Base-by-base conservation (phyloP, 2,797 vertebrate species). In the Sorex maritimensis region DNA sequence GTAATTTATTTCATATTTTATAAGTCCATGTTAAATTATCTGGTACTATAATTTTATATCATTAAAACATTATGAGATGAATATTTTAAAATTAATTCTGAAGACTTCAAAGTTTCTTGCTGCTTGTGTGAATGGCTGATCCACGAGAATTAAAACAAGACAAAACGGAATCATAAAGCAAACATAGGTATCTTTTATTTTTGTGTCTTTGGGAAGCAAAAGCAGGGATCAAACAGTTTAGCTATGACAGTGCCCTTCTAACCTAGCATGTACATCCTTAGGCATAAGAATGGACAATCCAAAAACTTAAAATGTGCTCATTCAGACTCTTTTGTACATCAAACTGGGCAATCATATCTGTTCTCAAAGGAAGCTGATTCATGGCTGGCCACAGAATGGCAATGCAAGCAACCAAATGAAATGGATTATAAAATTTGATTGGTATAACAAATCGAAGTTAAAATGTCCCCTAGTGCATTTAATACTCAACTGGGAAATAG, bases 371-470 rank as follows among this genome's bases (percentile, higher is more conserved):
- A 91, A 90, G 81, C 72, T 67, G 80, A 92, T 93, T 90, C 93
- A 93, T 74, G 78, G 87, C 85, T 95, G 63, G 86, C 86, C 91
- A 95, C 79, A 95, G 82, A 97, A 93, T 86, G 90, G 79, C 81
- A 90, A 94, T 86, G 63, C 68, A 93, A 86, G 93, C 95, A 94
- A 96, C 96, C 77, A 91, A 96, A 95, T 90, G 90, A 95, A 97
- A 95, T 95, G 89, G 86, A 74, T 97, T 96, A 92, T 96, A 94
- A 96, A 97, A 90, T 92, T 93, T 96, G 94, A 96, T 96, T 96
- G 96, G 44, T 91, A 74, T 79, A 91, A 90, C 88, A 92, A 96
- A 95, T 86, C 19, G 6, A 94, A 92, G 78, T 82, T 89, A 95
- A 96, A 95, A 85, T 92, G 81, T 91, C 80, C 68, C 86, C 41